Conservation (phyloP, 1,140 invertebrate species). For the Zaprionus kolodkinae region DNA sequence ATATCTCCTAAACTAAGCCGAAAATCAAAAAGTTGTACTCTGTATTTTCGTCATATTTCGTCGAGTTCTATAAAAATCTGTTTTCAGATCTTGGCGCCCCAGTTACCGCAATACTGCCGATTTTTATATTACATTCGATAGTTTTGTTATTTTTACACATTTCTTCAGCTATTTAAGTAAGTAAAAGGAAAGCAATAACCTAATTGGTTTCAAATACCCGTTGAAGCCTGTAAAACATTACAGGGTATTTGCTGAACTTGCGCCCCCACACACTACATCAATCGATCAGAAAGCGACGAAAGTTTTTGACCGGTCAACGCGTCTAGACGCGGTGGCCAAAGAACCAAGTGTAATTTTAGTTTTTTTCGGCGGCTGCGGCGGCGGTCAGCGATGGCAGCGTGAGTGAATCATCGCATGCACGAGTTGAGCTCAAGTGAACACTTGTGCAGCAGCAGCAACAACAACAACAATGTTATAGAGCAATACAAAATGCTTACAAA, state of each 20-base stretch:
- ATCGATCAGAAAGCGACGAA: constrained; percentile 19
- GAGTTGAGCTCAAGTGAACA: background rate
- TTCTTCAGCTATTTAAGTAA: too few relatives aligned
- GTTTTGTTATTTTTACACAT: too few relatives aligned
- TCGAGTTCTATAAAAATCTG: too few relatives aligned
- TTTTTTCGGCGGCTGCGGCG: constrained; percentile 25
- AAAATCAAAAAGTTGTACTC: too few relatives aligned
- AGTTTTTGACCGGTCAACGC: constrained; percentile 24
- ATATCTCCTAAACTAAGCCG: too few relatives aligned
- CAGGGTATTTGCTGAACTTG: background rate
- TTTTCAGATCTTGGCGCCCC: too few relatives aligned
- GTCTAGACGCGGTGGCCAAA: constrained; percentile 55
- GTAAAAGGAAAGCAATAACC: too few relatives aligned
- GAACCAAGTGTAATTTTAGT: constrained; percentile 28
- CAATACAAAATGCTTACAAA: constrained; percentile 68
- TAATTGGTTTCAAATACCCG: too few relatives aligned
- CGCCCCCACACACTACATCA: background rate
- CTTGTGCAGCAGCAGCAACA: background rate
- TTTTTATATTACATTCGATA: too few relatives aligned
- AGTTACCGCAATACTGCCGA: too few relatives aligned
- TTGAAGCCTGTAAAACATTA: background rate
- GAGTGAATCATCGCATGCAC: constrained; percentile 14
- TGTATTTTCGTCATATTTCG: too few relatives aligned
- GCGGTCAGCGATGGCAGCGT: constrained; percentile 1
- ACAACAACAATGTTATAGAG: constrained; percentile 17